A percentile compares a stretch with the other conserved stretches of the same genome.
Evolutionary conservation across 2,888 invertebrate genomes (phyloP).

Genomic region (Stramonita haemastoma): DNA sequence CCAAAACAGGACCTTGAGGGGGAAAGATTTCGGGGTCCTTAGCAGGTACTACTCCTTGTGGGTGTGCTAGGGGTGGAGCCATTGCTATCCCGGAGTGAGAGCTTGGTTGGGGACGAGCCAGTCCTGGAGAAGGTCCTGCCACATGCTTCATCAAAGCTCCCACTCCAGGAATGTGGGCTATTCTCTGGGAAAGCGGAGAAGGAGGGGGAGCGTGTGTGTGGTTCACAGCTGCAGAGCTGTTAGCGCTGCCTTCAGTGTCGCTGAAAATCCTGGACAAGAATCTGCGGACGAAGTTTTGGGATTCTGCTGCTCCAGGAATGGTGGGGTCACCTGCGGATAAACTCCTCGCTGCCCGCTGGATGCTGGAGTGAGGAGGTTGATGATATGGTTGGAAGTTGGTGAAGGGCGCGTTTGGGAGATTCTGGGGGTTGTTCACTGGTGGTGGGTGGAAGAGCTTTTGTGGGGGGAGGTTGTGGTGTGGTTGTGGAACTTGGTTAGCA

Average conservation of each 20-base stretch:
- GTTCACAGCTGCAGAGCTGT: neutral
- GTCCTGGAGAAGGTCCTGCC: neutral
- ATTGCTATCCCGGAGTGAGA: too few species aligned
- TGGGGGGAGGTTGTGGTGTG: neutral
- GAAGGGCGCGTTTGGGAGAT: neutral
- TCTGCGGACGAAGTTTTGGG: conserved; percentile 2
- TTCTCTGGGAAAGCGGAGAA: neutral
- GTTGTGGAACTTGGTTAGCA: neutral
- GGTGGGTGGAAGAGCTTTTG: neutral
- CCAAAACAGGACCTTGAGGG: neutral
- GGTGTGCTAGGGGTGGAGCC: neutral
- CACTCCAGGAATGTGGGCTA: neutral
- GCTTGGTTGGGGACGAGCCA: neutral
- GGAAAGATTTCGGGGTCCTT: neutral
- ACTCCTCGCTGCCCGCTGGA: neutral
- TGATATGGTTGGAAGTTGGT: neutral
- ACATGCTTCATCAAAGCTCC: neutral
- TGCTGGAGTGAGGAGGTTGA: neutral
- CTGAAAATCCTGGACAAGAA: neutral
- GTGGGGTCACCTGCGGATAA: neutral
- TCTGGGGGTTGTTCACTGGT: neutral
- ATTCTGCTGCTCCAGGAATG: neutral
- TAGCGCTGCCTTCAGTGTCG: too few species aligned
- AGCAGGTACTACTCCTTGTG: neutral
- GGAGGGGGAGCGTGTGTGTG: too few species aligned